phyloP scores from a whole-genome alignment of 2,888 invertebrate genomes.

The Pheosia tremula region DNA sequence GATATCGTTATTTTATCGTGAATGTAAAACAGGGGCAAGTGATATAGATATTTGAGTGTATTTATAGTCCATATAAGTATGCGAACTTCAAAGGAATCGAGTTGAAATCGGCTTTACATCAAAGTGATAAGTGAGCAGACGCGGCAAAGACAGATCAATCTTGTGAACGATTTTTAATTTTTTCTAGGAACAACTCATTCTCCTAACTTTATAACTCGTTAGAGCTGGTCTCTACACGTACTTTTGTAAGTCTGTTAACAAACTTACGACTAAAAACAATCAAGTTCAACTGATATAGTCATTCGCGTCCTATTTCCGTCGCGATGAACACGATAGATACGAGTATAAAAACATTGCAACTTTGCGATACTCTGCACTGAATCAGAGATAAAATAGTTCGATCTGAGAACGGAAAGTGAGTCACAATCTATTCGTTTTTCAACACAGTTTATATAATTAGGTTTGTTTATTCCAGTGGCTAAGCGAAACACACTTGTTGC shows the following conservation, averaged over 20 bases:
- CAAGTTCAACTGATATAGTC: background rate
- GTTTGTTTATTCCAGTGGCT: background rate
- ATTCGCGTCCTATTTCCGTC: background rate
- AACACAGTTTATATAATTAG: too few species aligned
- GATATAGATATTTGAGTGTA: constrained; percentile 28
- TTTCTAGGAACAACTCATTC: background rate
- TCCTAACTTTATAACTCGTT: too few species aligned
- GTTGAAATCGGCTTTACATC: constrained; percentile 32
- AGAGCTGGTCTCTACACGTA: too few species aligned
- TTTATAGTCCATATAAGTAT: constrained; percentile 40
- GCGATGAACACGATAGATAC: background rate
- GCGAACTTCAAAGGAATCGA: constrained; percentile 37
- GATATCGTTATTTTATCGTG: constrained; percentile 29
- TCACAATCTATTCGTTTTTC: background rate
- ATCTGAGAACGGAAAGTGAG: background rate
- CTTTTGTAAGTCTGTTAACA: background rate
- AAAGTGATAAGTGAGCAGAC: constrained; percentile 33
- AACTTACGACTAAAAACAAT: background rate
- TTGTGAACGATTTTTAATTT: background rate
- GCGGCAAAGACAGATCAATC: background rate
- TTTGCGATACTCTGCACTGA: constrained; percentile 1
- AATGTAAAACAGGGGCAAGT: constrained; percentile 30
- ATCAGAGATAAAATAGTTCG: constrained; percentile 4
- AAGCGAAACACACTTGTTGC: too few species aligned
- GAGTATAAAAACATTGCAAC: constrained; percentile 7